These are phyloP conservation scores for Diglossa cyanea DNA, from an alignment of 2,797 vertebrate species.

Conservation along the genomic window DNA sequence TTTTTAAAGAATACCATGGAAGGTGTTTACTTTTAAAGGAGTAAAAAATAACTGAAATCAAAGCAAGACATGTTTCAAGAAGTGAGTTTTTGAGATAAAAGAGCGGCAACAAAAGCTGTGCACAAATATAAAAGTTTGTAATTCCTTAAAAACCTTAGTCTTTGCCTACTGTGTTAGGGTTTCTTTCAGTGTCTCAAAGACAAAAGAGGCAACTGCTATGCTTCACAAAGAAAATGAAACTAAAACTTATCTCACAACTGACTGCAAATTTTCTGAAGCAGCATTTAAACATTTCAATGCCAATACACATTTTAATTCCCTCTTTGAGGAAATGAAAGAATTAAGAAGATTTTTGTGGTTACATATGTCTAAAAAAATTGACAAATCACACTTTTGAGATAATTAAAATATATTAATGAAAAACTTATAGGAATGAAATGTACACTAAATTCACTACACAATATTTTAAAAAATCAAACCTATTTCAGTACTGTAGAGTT, in stretches of 20 bases:
- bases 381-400: neutral
- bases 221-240: neutral
- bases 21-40: neutral
- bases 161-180: neutral
- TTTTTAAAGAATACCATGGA: neutral
- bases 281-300: neutral
- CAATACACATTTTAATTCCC: neutral
- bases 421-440: neutral
- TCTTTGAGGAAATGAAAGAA: neutral
- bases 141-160: neutral
- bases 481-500: neutral
- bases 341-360: neutral
- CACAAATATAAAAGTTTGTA: neutral
- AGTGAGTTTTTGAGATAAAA: neutral
- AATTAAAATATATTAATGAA: neutral
- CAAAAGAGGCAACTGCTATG: neutral
- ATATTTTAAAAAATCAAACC: neutral
- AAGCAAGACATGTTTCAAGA: neutral
- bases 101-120: neutral
- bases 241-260: neutral
- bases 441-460: neutral
- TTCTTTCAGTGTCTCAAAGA: neutral
- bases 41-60: neutral
- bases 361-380: fast-evolving
- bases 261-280: neutral